phyloP scores from a whole-genome alignment of 2,888 invertebrate genomes.

The Drosophila longiperda region DNA sequence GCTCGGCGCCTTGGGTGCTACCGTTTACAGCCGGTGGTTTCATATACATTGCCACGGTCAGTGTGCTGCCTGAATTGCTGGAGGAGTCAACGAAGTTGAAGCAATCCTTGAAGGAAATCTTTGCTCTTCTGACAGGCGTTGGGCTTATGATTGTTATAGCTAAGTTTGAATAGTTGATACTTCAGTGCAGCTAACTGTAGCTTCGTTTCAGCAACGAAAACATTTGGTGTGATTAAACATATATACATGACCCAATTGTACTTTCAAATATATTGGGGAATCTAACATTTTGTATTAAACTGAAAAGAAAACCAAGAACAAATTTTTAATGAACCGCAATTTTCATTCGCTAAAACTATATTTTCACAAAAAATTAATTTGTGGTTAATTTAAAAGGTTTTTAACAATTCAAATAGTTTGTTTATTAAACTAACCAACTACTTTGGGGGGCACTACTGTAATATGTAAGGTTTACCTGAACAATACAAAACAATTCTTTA shows the following conservation, averaged over 20 bases:
- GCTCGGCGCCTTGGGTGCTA: constrained; percentile 91
- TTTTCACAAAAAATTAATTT: not conserved
- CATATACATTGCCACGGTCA: constrained; percentile 99
- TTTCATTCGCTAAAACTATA: not conserved
- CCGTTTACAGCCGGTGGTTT: constrained; percentile 99
- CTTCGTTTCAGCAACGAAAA: not conserved
- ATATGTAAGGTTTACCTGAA: not conserved
- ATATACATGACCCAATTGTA: constrained; percentile 10
- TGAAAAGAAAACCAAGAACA: not conserved
- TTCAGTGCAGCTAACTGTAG: not conserved
- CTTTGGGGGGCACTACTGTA: not conserved
- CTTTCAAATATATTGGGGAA: constrained; percentile 11
- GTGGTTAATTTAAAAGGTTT: not conserved
- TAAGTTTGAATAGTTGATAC: constrained; percentile 83
- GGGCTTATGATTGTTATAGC: constrained; percentile 98
- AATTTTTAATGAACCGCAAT: not conserved
- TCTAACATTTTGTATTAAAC: not conserved
- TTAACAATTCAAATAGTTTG: not conserved
- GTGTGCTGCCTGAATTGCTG: constrained; percentile 98
- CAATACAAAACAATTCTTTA: constrained; percentile 7
- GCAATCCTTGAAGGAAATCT: constrained; percentile 96
- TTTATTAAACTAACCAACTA: not conserved
- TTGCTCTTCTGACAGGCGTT: constrained; percentile 94
- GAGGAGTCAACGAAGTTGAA: constrained; percentile 93
- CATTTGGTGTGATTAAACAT: constrained; percentile 9